Base-by-base conservation (phyloP, 2,888 invertebrate species). In the Aphidius colemani region DNA sequence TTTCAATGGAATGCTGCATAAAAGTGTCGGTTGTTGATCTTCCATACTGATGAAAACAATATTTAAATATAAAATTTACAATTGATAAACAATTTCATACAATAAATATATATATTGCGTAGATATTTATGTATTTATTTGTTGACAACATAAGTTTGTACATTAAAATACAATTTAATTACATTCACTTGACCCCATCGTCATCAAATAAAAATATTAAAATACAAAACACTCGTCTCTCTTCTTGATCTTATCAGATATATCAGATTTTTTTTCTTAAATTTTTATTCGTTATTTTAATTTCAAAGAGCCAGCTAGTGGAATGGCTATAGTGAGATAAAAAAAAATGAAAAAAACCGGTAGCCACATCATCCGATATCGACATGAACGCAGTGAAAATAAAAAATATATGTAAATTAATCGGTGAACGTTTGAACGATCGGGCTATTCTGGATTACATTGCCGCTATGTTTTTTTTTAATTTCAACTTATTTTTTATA, bases 401-500 rank as follows among this genome's bases (percentile, higher is more conserved):
- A 45, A 61, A 48, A 55, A 53, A 46, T 48, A 39, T 41, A 10
- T 48, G 9, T 51, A 46, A 61, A 61, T 61, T 61, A 53, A 61
- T 61, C 44, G 44, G 44, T 45, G 49, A 49, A 50, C 49, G 55
- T 46, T 48, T 48, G 30, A 48, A 56, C 56, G 39, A 62, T 62
- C 62, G 50, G 62, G 62, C 57, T 62, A 62, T 62, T 62, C 62
- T 49, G 55, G 61, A 61, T 55, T 56, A 41, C 45, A 56, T 46
- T 55, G 49, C n/a, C 11, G 43, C 56, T 44, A 57, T 56, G 55
- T 56, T 55, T 56, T 45, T 56, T 46, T 56, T 30, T 30, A 1
- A 5, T 2, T 30, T 30, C 0, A 30, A 18, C 13, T 18, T 18
- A 18, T 18, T 18, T 30, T 30, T 30, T 30, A 5, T 30, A 30